Conservation (phyloP, 1,140 invertebrate genomes). For the Rhizoglyphus robini region DNA sequence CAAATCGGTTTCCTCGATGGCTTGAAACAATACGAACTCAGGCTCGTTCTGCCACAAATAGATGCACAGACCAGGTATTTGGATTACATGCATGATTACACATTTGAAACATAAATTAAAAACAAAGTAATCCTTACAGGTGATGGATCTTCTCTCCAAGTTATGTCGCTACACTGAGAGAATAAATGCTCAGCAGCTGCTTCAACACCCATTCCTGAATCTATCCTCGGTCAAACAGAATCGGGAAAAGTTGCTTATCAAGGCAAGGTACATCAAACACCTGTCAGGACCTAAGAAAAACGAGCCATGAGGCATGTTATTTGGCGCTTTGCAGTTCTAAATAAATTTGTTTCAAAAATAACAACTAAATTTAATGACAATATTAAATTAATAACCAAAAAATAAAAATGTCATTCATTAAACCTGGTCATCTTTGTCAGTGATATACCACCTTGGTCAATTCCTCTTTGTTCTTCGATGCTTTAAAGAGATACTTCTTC, state of each 20-base stretch:
- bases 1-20: neutral
- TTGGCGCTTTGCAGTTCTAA: too few species aligned
- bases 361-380: too few species aligned
- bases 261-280: neutral
- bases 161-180: constrained; percentile 12
- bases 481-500: neutral
- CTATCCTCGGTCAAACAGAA: too few species aligned
- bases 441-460: neutral
- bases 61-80: neutral
- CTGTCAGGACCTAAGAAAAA: neutral
- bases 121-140: too few species aligned
- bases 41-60: neutral
- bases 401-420: too few species aligned
- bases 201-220: constrained; percentile 3
- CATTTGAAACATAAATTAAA: neutral
- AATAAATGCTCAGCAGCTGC: neutral
- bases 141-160: constrained; percentile 10
- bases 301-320: too few species aligned
- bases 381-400: too few species aligned
- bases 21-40: neutral
- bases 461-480: neutral
- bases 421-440: too few species aligned
- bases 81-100: neutral
- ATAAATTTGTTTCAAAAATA: too few species aligned
- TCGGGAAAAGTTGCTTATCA: neutral